A percentile compares a stretch with the other conserved stretches of the same genome.
These are phyloP conservation scores for Trochalopteron elliotii DNA, from an alignment of 2,113 vertebrate genomes.

Conservation along the genomic window DNA sequence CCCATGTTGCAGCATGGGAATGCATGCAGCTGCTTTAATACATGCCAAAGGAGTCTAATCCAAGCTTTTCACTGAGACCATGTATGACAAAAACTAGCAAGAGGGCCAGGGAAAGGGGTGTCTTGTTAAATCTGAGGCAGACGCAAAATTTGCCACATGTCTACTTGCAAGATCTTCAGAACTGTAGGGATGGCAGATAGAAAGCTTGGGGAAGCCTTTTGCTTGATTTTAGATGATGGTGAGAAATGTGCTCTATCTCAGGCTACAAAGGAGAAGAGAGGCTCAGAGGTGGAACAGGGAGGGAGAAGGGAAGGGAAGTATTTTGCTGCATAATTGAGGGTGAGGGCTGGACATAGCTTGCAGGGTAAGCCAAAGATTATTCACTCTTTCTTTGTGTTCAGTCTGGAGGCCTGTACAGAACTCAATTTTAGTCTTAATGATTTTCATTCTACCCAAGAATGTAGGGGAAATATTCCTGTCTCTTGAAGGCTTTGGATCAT, in stretches of 20 bases:
- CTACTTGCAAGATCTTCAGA: background rate
- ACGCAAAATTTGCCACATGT: background rate
- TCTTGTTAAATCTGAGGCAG: background rate
- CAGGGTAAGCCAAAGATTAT: background rate
- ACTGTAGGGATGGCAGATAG: background rate
- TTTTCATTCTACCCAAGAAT: background rate
- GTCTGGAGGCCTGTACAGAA: background rate
- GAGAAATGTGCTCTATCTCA: background rate
- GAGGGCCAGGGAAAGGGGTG: background rate
- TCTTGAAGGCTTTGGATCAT: background rate
- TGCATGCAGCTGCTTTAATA: background rate
- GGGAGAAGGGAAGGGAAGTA: background rate
- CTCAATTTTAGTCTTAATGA: background rate
- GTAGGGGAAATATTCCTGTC: background rate
- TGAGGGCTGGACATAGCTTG: background rate
- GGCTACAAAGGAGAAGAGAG: background rate
- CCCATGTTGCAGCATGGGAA: background rate
- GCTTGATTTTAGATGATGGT: background rate
- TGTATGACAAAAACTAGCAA: background rate
- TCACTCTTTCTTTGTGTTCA: background rate
- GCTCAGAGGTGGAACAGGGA: background rate
- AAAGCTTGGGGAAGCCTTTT: background rate
- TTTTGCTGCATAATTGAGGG: background rate
- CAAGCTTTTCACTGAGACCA: background rate
- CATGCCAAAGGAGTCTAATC: background rate